phyloP scores from a whole-genome alignment of 2,797 vertebrate species.

The Malurus leucopterus region DNA sequence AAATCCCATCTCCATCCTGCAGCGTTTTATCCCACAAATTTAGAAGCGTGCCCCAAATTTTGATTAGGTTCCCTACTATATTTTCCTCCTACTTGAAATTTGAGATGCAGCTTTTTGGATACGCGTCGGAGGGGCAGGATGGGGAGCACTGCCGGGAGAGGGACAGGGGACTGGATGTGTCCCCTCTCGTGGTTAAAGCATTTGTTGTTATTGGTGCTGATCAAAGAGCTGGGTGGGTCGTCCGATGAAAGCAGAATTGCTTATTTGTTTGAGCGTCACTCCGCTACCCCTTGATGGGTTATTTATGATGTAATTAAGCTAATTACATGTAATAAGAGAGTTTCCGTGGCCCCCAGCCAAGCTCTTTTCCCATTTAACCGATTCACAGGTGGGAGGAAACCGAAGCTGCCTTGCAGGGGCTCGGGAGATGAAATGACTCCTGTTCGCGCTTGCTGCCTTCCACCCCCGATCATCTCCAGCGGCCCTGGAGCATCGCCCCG shows the following conservation, averaged over 20 bases:
- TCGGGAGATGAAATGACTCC: conserved; percentile 33
- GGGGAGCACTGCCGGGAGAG: neutral
- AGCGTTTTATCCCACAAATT: neutral
- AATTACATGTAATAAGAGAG: conserved; percentile 69
- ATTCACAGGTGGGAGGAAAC: conserved; percentile 69
- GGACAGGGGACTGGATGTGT: neutral
- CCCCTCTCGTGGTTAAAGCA: neutral
- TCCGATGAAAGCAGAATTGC: conserved; percentile 54
- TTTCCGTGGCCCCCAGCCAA: conserved; percentile 65
- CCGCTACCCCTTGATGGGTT: conserved; percentile 67
- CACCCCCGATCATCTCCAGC: neutral
- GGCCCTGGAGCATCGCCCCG: neutral
- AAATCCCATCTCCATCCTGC: neutral
- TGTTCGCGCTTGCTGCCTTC: neutral
- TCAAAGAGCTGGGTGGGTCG: conserved; percentile 53
- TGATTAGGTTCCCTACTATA: neutral
- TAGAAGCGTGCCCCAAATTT: neutral
- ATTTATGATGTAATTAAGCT: conserved; percentile 73
- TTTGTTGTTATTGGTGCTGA: conserved; percentile 44
- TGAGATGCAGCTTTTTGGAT: neutral
- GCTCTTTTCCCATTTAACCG: conserved; percentile 63
- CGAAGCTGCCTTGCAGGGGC: neutral
- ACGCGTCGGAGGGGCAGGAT: neutral
- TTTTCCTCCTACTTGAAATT: neutral
- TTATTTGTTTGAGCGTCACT: conserved; percentile 67